A percentile compares a stretch with the other conserved stretches of the same genome.
phyloP scores from a whole-genome alignment of 92 coral and sea anemone species.

The Palythoa caribaeorum region DNA sequence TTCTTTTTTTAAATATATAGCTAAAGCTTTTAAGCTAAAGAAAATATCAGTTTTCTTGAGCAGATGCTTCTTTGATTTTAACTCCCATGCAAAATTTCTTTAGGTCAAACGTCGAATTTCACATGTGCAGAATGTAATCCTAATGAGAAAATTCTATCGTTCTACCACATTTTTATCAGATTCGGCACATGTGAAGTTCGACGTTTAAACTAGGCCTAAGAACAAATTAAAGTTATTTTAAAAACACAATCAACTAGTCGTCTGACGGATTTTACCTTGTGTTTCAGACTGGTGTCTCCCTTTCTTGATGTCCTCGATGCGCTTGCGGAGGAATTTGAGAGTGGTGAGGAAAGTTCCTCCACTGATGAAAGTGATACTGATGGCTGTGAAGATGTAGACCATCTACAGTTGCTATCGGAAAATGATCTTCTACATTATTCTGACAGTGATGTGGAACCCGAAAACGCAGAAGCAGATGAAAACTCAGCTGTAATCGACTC shows the following conservation, averaged over 20 bases:
- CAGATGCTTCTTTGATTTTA: slow-evolving; percentile 1
- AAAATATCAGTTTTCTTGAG: background rate
- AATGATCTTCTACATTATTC: slow-evolving; percentile 15
- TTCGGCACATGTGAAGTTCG: too few species aligned
- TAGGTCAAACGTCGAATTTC: background rate
- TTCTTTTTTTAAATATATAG: slow-evolving; percentile 8
- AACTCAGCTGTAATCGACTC: slow-evolving; percentile 19
- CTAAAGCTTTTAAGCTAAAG: background rate
- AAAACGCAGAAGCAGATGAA: slow-evolving; percentile 19
- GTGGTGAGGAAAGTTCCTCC: slow-evolving; percentile 11
- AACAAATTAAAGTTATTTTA: background rate
- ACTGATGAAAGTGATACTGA: background rate
- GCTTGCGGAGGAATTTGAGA: slow-evolving; percentile 6
- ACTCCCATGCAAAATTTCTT: background rate
- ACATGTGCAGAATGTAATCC: too few species aligned
- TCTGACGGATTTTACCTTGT: background rate
- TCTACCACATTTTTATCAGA: too few species aligned
- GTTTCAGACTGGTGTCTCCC: slow-evolving; percentile 10
- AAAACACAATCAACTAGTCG: background rate
- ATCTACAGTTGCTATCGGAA: slow-evolving; percentile 26
- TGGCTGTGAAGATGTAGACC: slow-evolving; percentile 6
- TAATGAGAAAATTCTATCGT: too few species aligned
- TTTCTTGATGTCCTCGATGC: background rate
- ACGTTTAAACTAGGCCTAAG: background rate
- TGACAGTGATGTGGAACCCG: slow-evolving; percentile 12